Conservation (phyloP, 2,888 invertebrate genomes). For the Cephonodes hylas region DNA sequence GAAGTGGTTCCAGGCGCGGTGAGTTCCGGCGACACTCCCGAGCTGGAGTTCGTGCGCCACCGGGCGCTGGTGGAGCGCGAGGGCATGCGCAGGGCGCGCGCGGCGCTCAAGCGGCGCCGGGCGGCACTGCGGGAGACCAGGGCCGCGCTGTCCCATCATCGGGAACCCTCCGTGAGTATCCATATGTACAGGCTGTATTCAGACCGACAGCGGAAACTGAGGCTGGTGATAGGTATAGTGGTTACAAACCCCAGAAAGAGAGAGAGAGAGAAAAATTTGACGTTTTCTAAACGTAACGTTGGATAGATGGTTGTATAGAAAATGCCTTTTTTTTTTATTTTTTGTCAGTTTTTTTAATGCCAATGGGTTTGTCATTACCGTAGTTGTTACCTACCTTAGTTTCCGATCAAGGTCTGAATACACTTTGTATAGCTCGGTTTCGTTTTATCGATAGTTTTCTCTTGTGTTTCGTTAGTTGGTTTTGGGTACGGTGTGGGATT, state of each 20-base stretch:
- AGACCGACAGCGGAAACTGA: too few relatives aligned
- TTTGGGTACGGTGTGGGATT: neutral
- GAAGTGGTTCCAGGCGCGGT: slow-evolving; percentile 12
- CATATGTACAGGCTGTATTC: too few relatives aligned
- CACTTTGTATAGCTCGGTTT: neutral
- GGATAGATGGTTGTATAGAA: too few relatives aligned
- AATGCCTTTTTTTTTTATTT: too few relatives aligned
- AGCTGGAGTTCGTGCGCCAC: slow-evolving; percentile 91
- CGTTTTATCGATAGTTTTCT: neutral
- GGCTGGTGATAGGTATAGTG: too few relatives aligned
- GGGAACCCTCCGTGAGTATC: slow-evolving; percentile 57
- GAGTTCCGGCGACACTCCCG: slow-evolving; percentile 69
- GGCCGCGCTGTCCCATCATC: slow-evolving; percentile 70
- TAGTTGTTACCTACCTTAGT: too few relatives aligned
- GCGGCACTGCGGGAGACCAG: slow-evolving; percentile 84
- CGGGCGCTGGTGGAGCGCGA: slow-evolving; percentile 90
- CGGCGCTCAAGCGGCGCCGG: slow-evolving; percentile 85
- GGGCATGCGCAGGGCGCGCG: slow-evolving; percentile 90
- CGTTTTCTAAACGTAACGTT: too few relatives aligned
- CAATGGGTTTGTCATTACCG: too few relatives aligned
- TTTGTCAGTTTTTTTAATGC: too few relatives aligned
- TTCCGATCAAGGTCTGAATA: too few relatives aligned
- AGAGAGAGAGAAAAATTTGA: too few relatives aligned
- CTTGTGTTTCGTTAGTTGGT: neutral
- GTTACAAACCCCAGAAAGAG: too few relatives aligned